phyloP scores from a whole-genome alignment of 1,140 invertebrate species.

The Philotrypesis tridentata region DNA sequence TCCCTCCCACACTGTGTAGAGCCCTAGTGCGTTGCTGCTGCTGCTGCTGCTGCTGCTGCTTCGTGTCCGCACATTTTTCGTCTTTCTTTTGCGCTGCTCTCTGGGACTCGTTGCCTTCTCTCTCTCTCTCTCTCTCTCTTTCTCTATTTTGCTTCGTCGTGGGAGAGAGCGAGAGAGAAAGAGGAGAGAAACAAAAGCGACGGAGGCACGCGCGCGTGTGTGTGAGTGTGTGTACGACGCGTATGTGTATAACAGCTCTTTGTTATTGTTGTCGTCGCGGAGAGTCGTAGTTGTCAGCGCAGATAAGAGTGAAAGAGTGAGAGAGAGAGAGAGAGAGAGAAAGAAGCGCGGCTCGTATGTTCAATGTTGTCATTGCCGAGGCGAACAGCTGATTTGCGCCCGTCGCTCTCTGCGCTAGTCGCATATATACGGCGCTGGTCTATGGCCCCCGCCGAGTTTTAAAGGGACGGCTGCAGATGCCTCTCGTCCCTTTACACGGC shows the following conservation, averaged over 20 bases:
- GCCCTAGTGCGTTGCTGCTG: background rate
- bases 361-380: conserved; percentile 72
- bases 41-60: too few species aligned
- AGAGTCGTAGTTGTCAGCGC: background rate
- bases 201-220: background rate
- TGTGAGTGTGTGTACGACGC: too few species aligned
- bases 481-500: background rate
- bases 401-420: too few species aligned
- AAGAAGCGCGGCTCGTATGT: conserved; percentile 41
- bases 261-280: background rate
- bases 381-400: conserved; percentile 71
- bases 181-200: background rate
- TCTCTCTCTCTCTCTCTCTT: background rate
- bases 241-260: too few species aligned
- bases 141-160: background rate
- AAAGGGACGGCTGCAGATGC: background rate
- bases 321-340: background rate
- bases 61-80: background rate
- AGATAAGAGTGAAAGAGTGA: too few species aligned
- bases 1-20: background rate
- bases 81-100: too few species aligned
- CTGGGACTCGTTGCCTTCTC: background rate
- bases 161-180: background rate
- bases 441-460: background rate
- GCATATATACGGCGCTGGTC: background rate